Base-by-base conservation (phyloP, 2,888 invertebrate species). In the Dastarcus helophoroides region DNA sequence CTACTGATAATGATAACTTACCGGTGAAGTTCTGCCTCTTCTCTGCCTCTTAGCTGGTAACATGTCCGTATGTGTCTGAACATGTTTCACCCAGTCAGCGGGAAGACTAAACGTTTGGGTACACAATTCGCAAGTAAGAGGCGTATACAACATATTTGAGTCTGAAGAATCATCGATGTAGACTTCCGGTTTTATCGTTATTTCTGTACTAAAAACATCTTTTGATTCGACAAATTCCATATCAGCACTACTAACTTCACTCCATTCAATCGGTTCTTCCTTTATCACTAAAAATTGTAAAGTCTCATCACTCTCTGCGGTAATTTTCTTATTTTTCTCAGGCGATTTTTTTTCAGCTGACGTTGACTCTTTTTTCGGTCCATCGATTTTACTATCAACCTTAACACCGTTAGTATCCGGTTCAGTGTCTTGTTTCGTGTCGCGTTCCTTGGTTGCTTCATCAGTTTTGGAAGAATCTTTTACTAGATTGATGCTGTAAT, bases 41-140 rank as follows among this genome's bases (percentile, higher is more conserved):
- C 76, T 53, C 57, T 72, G 67, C 54, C 73, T 51, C 49, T 73
- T 68, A 28, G 66, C 67, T 32, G 60, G 63, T 31, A 65, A 55
- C 61, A 69, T 64, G 49, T 73, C 75, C 2, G 82, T 77, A 58
- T 86, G 86, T 2, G 73, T 73, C 62, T 84, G 80, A 54, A 85
- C 79, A 59, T 86, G 86, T 16, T 79, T 71, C 40, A 85, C 83
- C 80, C 85, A 82, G 37, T 80, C 81, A 9, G 77, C 82, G 33
- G 85, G 84, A 48, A 81, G 69, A 31, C 79, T 77, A 62, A 84
- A 86, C 40, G 81, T 79, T 64, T 82, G 81, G 48, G 82, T 79
- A 58, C 86, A 86, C 53, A 84, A 67, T 59, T 86, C 85, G 60
- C 86, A 86, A 7, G 80, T 74, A 42, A 85, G 62, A 23, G 83